Evolutionary conservation across 1,140 invertebrate species (phyloP), one percentile per base, ranked within the genome.

Genomic region (Argopecten irradians): DNA sequence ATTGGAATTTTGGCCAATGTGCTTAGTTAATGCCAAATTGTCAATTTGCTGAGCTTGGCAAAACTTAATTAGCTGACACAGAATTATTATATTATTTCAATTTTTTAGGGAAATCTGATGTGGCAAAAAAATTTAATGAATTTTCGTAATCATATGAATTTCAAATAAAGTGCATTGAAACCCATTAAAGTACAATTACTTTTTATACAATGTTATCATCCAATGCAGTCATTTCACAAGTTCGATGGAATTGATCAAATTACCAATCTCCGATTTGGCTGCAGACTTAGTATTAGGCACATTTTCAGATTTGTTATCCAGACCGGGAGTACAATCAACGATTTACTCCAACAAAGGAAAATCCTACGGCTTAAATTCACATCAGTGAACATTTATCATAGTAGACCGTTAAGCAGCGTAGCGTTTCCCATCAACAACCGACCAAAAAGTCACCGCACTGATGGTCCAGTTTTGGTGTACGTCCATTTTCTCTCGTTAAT

Each of bases 351-450:
- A 71, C 55, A 71, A 71, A 71, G 55, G 55, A 71, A 71, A 71
- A 71, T 71, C 55, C 55, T 71, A 71, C 55, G 55, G 55, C 55
- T 71, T 71, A 71, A 71, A 71, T 71, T 71, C 55, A 71, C 55
- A 71, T 71, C 55, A 71, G 55, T 28, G 55, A 71, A n/a, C 55
- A 71, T 71, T n/a, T 71, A 71, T 71, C 55, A 71, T 71, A 28
- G 55, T 71, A 71, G 55, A 28, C n/a, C 55, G 28, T 71, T 71
- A 71, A 8, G 43, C 43, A 8, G 43, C 43, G 8, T 11, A 19
- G n/a, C 55, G 22, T n/a, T 71, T 71, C 19, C 28, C 55, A 28
- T 71, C 22, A 71, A 71, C n/a, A 71, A 7, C 28, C 22, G 55
- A 71, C 55, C n/a, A 28, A 71, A 71, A 71, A 71, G 55, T n/a